Base-by-base conservation (phyloP, 2,888 invertebrate species). In the Drosophila aldrichi region DNA sequence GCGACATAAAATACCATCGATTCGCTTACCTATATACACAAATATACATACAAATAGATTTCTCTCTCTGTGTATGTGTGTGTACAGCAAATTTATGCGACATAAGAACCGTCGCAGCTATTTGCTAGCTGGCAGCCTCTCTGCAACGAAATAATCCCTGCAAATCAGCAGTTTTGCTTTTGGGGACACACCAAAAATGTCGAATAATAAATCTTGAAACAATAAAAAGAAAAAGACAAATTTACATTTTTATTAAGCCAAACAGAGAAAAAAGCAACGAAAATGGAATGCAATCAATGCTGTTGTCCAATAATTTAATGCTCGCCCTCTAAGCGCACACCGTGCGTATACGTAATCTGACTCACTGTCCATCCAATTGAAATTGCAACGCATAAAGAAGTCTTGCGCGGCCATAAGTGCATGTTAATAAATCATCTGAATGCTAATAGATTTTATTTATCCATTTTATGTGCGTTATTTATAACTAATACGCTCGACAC, bases 81-180 rank as follows among this genome's bases (percentile, higher is more conserved):
- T 41, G 52, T 36, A 56, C 10, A 46, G 32, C 7, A 57, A 18
- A 54, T 34, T 46, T 44, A 34, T 36, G 41, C 48, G 49, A 65
- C 54, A 65, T 69, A 74, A 54, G 46, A 43, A 14, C 46, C 58
- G 49, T 54, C 57, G 59, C 65, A 49, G 70, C 71, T 68, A 75
- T 73, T 75, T 60, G 70, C 41, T 69, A 66, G 66, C 25, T 64
- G 58, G 43, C 56, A 52, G 36, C 22, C 52, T 48, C 52, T 49
- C 48, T 49, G 55, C 34, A 56, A 16, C 12, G 12, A 72, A 57
- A 51, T 65, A 81, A 81, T 84, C 73, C 70, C 71, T 60, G 71
- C 74, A 81, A 85, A 85, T 85, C 82, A 85, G 88, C 88, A 88
- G 81, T 86, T 88, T 76, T 75, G 29, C 59, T 69, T 70, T 77